These are phyloP conservation scores for Idaea dimidiata DNA, from an alignment of 2,888 invertebrate species.

Conservation along the genomic window DNA sequence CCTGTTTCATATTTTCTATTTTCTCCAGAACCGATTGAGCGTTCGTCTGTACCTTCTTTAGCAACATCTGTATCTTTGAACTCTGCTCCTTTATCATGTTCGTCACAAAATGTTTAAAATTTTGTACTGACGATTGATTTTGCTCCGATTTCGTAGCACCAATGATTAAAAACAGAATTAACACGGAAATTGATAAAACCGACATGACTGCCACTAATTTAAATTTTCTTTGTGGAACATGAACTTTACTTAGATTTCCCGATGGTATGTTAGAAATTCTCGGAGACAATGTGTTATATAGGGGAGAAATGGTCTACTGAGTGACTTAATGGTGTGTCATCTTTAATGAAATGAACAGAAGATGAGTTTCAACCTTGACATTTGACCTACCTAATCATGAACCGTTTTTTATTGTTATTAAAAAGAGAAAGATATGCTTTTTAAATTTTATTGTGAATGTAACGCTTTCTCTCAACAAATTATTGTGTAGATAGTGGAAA, in stretches of 20 bases:
- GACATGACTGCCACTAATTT: constrained; percentile 56
- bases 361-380: constrained; percentile 61
- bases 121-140: constrained; percentile 46
- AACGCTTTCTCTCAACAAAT: constrained; percentile 2
- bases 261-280: constrained; percentile 37
- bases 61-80: constrained; percentile 57
- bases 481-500: background rate
- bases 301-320: constrained; percentile 49
- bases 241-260: constrained; percentile 35
- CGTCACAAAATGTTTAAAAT: constrained; percentile 59
- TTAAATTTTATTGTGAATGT: background rate
- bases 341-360: constrained; percentile 31
- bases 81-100: constrained; percentile 68
- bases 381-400: constrained; percentile 71
- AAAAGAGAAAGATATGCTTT: constrained; percentile 35
- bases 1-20: constrained; percentile 52
- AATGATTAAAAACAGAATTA: constrained; percentile 49
- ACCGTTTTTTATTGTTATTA: constrained; percentile 47
- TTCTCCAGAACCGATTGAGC: constrained; percentile 62
- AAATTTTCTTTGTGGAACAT: constrained; percentile 51
- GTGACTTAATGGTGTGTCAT: constrained; percentile 54
- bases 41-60: constrained; percentile 65
- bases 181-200: constrained; percentile 51
- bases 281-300: constrained; percentile 46
- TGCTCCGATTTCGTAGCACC: constrained; percentile 51